phyloP scores from a whole-genome alignment of 2,888 invertebrate genomes.

The Caenorhabditis becei region DNA sequence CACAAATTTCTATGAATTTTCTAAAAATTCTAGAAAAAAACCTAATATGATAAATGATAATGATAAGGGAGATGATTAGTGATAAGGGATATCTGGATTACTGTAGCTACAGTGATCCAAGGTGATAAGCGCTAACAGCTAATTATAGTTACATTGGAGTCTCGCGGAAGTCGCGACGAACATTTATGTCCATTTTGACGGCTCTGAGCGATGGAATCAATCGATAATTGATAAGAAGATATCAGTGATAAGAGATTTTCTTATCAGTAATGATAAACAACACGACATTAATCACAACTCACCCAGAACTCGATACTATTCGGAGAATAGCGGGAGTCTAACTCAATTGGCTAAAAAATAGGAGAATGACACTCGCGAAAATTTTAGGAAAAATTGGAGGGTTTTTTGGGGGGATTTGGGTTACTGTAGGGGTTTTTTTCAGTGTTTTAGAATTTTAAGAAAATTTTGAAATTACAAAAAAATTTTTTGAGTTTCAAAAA shows the following conservation, averaged over 20 bases:
- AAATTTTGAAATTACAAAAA: no score
- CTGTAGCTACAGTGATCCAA: not conserved
- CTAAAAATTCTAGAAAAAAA: not conserved
- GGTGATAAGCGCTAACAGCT: constrained; percentile 12
- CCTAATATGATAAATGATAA: not conserved
- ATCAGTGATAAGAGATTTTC: not conserved
- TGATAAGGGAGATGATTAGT: not conserved
- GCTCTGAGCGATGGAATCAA: constrained; percentile 24
- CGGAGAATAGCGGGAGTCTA: constrained; percentile 66
- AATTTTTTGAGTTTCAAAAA: no score
- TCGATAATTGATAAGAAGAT: not conserved
- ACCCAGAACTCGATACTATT: constrained; percentile 80
- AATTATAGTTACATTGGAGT: constrained; percentile 49
- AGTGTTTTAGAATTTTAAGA: no score
- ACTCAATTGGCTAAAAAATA: constrained; percentile 72
- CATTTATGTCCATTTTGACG: constrained; percentile 60
- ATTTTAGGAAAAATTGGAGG: not conserved
- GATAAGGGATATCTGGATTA: not conserved
- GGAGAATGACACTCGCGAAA: not conserved
- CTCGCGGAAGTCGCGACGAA: constrained; percentile 54
- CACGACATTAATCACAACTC: constrained; percentile 60
- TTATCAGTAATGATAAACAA: not conserved
- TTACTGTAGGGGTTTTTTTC: no score
- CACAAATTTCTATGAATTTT: not conserved
- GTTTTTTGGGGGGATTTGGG: no score